These are phyloP conservation scores for Silurus lanzhouensis DNA, from an alignment of 2,797 vertebrate genomes.

Conservation along the genomic window DNA sequence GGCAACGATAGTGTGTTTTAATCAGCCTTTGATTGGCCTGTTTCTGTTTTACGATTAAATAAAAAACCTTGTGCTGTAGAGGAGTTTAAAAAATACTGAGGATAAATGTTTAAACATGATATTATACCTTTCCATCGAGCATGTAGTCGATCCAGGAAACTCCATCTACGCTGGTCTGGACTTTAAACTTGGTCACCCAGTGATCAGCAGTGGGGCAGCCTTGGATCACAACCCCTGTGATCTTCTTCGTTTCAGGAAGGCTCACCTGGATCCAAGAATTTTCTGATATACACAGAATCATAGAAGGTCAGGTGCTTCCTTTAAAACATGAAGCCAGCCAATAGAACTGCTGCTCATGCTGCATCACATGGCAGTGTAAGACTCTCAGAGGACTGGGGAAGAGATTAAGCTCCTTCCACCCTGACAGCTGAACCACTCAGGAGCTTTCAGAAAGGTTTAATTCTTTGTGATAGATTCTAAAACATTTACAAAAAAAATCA, in stretches of 20 bases:
- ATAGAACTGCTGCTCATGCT: too few species aligned
- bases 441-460: background rate
- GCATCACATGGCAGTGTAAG: too few species aligned
- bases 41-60: background rate
- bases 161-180: conserved; percentile 73
- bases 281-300: conserved; percentile 55
- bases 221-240: conserved; percentile 77
- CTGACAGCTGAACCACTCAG: background rate
- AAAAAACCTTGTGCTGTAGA: background rate
- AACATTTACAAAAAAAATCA: background rate
- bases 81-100: too few species aligned
- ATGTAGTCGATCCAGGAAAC: conserved; percentile 68
- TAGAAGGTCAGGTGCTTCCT: too few species aligned
- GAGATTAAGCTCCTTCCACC: background rate
- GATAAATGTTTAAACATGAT: background rate
- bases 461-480: background rate
- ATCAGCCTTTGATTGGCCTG: too few species aligned
- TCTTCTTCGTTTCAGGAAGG: conserved; percentile 68
- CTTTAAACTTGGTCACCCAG: conserved; percentile 75
- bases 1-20: background rate
- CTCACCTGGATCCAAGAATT: conserved; percentile 77
- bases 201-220: conserved; percentile 72
- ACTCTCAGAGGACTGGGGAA: background rate
- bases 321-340: too few species aligned
- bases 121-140: conserved; percentile 66